phyloP scores from a whole-genome alignment of 1,140 invertebrate genomes.

The Wiebesia pumilae region DNA sequence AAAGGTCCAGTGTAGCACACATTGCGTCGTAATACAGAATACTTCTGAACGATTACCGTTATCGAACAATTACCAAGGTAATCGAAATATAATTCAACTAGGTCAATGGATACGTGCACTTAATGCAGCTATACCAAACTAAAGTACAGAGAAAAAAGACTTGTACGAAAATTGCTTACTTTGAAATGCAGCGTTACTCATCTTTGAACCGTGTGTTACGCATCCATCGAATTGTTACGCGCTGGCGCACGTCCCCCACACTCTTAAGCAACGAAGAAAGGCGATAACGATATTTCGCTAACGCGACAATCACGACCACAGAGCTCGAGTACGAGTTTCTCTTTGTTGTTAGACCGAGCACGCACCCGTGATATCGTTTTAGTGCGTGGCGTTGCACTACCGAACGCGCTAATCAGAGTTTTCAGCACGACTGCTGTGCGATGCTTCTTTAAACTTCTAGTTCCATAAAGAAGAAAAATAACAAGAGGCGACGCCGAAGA shows the following conservation, averaged over 20 bases:
- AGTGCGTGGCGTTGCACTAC: neutral
- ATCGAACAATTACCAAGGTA: neutral
- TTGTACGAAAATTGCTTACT: constrained; percentile 20
- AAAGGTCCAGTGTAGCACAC: neutral
- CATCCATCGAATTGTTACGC: neutral
- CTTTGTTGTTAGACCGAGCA: neutral
- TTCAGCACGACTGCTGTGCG: constrained; percentile 13
- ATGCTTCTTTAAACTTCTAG: neutral
- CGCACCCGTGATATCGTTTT: neutral
- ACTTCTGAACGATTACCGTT: neutral
- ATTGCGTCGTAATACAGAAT: neutral
- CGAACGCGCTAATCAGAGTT: neutral
- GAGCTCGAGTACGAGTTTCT: neutral
- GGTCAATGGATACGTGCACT: neutral
- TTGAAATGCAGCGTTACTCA: neutral
- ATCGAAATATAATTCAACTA: neutral
- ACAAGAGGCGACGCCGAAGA: neutral
- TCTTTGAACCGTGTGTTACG: neutral
- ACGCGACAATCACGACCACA: neutral
- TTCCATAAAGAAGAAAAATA: neutral
- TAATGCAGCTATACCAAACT: neutral
- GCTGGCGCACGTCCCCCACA: neutral
- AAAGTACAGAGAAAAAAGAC: neutral
- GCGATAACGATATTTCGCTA: neutral
- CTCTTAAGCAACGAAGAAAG: neutral